These are phyloP conservation scores for Cataglyphis rosenhaueri DNA, from an alignment of 2,888 invertebrate species.

Conservation along the genomic window DNA sequence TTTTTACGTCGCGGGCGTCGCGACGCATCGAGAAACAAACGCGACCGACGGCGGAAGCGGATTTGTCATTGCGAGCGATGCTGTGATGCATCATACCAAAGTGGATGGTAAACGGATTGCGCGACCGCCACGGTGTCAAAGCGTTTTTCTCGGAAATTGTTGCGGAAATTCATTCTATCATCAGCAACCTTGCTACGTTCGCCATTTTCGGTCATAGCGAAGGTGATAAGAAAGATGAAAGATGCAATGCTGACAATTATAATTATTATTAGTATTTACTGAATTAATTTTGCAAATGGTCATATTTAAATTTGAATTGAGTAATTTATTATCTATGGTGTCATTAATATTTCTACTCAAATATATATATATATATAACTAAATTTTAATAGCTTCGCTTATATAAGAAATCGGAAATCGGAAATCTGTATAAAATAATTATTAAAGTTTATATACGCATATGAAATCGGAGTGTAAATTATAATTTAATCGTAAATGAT, in stretches of 20 bases:
- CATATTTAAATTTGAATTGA: background rate
- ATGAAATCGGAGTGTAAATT: background rate
- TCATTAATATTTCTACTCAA: background rate
- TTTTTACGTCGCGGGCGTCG: slow-evolving; percentile 43
- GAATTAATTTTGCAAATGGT: background rate
- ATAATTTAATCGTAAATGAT: background rate
- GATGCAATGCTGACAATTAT: background rate
- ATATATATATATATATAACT: background rate
- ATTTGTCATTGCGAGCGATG: slow-evolving; percentile 68
- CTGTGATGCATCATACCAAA: slow-evolving; percentile 66
- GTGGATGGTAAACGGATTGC: slow-evolving; percentile 71
- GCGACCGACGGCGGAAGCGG: slow-evolving; percentile 57
- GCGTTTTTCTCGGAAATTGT: slow-evolving; percentile 71
- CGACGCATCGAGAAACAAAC: slow-evolving; percentile 64
- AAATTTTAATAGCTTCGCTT: background rate
- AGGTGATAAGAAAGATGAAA: background rate
- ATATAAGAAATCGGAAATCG: background rate
- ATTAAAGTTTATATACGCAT: background rate
- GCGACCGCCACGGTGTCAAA: slow-evolving; percentile 64
- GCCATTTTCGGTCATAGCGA: background rate
- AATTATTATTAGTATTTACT: background rate
- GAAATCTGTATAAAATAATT: background rate
- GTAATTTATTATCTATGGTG: background rate
- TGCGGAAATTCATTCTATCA: slow-evolving; percentile 62
- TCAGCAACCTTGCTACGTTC: background rate